These are phyloP conservation scores for Melinopterus prodromus DNA, from an alignment of 2,888 invertebrate species.

Conservation along the genomic window DNA sequence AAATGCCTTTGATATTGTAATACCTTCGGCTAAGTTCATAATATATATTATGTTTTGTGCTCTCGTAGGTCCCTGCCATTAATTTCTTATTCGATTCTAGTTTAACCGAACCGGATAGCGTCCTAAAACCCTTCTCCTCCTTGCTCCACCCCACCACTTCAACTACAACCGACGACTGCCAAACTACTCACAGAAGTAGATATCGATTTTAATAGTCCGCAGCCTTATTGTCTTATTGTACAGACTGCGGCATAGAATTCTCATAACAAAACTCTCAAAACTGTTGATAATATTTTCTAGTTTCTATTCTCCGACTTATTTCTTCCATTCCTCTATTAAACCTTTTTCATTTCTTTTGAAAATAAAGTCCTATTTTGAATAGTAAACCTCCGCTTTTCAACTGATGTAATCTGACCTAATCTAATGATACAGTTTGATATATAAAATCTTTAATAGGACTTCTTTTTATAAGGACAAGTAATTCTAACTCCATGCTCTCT, in stretches of 20 bases:
- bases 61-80: conserved; percentile 37
- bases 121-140: neutral
- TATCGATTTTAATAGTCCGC: conserved; percentile 4
- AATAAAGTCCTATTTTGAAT: too few species aligned
- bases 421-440: too few species aligned
- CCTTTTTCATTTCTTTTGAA: too few species aligned
- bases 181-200: neutral
- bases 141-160: conserved; percentile 31
- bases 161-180: neutral
- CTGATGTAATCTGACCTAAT: too few species aligned
- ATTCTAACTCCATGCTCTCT: too few species aligned
- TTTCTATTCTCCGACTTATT: too few species aligned
- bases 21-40: conserved; percentile 58
- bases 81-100: conserved; percentile 42
- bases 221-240: neutral
- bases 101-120: conserved; percentile 22
- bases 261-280: too few species aligned
- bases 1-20: conserved; percentile 61
- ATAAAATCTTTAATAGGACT: too few species aligned
- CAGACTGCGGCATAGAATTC: neutral
- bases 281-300: too few species aligned
- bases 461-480: too few species aligned
- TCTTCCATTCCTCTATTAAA: too few species aligned
- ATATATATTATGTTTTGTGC: conserved; percentile 56
- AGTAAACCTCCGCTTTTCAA: too few species aligned